Evolutionary conservation across 1,140 invertebrate genomes (phyloP), one percentile per base, ranked within the genome.

Genomic region (Belonocnema kinseyi): DNA sequence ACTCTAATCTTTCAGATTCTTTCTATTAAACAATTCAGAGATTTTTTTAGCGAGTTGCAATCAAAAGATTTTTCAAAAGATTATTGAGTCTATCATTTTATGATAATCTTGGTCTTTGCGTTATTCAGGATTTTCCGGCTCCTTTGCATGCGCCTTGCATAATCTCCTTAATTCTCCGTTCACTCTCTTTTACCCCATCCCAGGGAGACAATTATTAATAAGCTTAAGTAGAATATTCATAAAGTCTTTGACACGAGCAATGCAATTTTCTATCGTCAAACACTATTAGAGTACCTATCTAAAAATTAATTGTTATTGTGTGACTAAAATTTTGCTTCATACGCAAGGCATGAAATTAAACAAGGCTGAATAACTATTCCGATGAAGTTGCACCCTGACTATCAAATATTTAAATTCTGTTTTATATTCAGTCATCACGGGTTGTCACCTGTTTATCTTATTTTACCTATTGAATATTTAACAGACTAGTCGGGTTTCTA

Each of bases 211-310:
- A 66, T 13, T 66, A 33, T 33, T 66, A 66, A 66, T 66, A 66
- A 33, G 26, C 21, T 14, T 66, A 66, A 33, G 26, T 12, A 7
- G 58, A 66, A 66, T 66, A 66, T 66, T 66, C 58, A 66, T 66
- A 66, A 33, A 66, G 58, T 33, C 58, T 66, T 66, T 66, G 58
- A 66, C 13, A 19, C 33, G 14, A 26, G 13, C 58, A 26, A 33
- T 66, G 58, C 16, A 5, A 66, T 66, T 66, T 66, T 66, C 58
- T 26, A 26, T 66, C 26, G 56, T 26, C 56, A 61, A 61, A 61
- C 56, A 61, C 56, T 54, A 14, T 61, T 6, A 61, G 56, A 33
- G 26, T 33, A 33, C 3, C 19, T 61, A 26, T 11, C 56, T 61
- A 21, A 26, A 61, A 61, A 61, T 61, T 61, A 61, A 26, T 61